Evolutionary conservation across 2,888 invertebrate genomes (phyloP), one percentile per base, ranked within the genome.

Genomic region (Zygaena filipendulae): DNA sequence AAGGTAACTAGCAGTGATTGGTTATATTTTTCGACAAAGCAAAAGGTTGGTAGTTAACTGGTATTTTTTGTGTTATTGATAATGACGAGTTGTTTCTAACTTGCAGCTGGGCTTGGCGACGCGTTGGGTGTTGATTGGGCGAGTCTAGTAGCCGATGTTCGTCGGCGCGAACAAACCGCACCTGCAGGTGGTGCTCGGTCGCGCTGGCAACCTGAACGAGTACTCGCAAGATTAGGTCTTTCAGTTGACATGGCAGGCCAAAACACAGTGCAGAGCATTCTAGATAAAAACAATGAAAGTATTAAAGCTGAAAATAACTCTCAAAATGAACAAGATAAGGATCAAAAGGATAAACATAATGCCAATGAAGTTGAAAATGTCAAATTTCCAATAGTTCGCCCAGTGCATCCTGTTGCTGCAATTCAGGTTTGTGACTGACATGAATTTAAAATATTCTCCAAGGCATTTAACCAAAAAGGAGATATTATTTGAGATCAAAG

Each of bases 41-140:
- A n/a, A n/a, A n/a, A n/a, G n/a, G n/a, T n/a, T n/a, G n/a, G n/a
- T n/a, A n/a, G n/a, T n/a, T n/a, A n/a, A n/a, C n/a, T n/a, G n/a
- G n/a, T n/a, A n/a, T n/a, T n/a, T n/a, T n/a, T n/a, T n/a, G n/a
- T n/a, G n/a, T n/a, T n/a, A n/a, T n/a, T n/a, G n/a, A n/a, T n/a
- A n/a, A n/a, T n/a, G n/a, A n/a, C n/a, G n/a, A n/a, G n/a, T n/a
- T n/a, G n/a, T n/a, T n/a, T n/a, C n/a, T n/a, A n/a, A n/a, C n/a
- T 48, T 54, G 9, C 36, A 77, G 77, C 74, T 69, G 86, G 90
- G 18, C 84, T 95, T 36, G 93, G 93, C 3, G 95, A 95, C 66
- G 93, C 93, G n/a, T 70, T 96, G 13, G 95, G 95, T n/a, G 95
- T 96, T 2, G 95, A 96, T 66, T 95, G 95, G 95, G 90, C 92